These are phyloP conservation scores for Drosophila paranaensis DNA, from an alignment of 2,888 invertebrate genomes.

Conservation along the genomic window DNA sequence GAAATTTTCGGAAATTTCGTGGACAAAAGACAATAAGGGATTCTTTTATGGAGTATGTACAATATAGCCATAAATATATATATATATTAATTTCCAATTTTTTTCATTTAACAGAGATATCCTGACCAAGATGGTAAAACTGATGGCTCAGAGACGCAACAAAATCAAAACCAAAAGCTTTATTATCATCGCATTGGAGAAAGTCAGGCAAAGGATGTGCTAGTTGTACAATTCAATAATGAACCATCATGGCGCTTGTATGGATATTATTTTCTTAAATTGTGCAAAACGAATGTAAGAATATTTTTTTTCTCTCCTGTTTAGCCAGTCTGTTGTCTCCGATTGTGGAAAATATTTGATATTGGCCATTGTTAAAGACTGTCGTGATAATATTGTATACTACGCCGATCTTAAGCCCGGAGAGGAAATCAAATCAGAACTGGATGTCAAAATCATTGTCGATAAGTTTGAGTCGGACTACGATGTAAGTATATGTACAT, in stretches of 20 bases:
- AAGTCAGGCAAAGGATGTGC: slow-evolving; percentile 92
- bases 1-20: slow-evolving; percentile 95
- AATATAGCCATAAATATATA: neutral
- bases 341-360: slow-evolving; percentile 97
- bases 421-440: slow-evolving; percentile 87
- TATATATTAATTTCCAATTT: neutral
- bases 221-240: slow-evolving; percentile 95
- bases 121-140: slow-evolving; percentile 92
- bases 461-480: slow-evolving; percentile 97
- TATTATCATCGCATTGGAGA: slow-evolving; percentile 96
- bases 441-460: slow-evolving; percentile 92
- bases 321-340: slow-evolving; percentile 93
- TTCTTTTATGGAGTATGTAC: slow-evolving; percentile 94
- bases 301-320: slow-evolving; percentile 50
- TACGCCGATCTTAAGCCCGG: slow-evolving; percentile 91
- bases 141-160: slow-evolving; percentile 96
- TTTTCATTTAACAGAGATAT: slow-evolving; percentile 87
- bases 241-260: slow-evolving; percentile 97
- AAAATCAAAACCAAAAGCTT: slow-evolving; percentile 95
- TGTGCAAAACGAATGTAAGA: neutral
- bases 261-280: slow-evolving; percentile 12
- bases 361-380: slow-evolving; percentile 93
- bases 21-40: slow-evolving; percentile 98
- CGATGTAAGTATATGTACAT: slow-evolving; percentile 87
- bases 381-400: slow-evolving; percentile 95